Conservation (phyloP, 2,888 invertebrate species). For the Hirudinaria manillensis region DNA sequence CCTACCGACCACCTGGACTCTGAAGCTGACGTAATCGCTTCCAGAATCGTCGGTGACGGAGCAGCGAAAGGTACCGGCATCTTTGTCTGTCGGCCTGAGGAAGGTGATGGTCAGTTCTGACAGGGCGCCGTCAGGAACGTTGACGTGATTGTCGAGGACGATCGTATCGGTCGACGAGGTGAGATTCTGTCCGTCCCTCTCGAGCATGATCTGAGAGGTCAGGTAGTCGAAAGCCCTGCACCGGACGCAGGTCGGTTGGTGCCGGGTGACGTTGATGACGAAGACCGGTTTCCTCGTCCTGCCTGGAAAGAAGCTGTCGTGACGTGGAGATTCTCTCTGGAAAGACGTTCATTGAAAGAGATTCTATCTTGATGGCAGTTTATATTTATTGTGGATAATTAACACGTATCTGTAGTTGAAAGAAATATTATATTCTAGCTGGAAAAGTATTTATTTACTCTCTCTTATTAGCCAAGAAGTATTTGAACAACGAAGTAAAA, state of each 20-base stretch:
- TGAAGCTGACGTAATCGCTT: not conserved
- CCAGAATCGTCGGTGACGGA: not conserved
- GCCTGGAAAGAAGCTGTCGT: not conserved
- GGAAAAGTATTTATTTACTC: not conserved
- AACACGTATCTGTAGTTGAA: not conserved
- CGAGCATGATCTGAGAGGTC: not conserved
- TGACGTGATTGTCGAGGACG: conserved; percentile 18
- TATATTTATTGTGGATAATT: not conserved
- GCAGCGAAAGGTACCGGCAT: conserved; percentile 18
- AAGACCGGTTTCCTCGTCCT: conserved; percentile 4
- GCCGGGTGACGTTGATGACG: not conserved
- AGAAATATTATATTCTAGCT: not conserved
- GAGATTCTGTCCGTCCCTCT: conserved; percentile 1
- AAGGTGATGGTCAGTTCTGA: conserved; percentile 23
- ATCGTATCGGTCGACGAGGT: not conserved
- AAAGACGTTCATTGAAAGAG: too few species aligned
- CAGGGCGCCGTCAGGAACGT: conserved; percentile 25
- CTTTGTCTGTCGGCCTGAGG: not conserved
- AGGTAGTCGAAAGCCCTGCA: conserved; percentile 25
- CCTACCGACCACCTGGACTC: not conserved
- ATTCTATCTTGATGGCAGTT: not conserved
- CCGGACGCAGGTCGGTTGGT: conserved; percentile 23
- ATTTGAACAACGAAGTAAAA: too few species aligned
- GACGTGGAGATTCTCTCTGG: not conserved
- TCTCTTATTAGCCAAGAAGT: too few species aligned